Conservation (phyloP, 2,888 invertebrate species). For the Megaustenia siamemsis region DNA sequence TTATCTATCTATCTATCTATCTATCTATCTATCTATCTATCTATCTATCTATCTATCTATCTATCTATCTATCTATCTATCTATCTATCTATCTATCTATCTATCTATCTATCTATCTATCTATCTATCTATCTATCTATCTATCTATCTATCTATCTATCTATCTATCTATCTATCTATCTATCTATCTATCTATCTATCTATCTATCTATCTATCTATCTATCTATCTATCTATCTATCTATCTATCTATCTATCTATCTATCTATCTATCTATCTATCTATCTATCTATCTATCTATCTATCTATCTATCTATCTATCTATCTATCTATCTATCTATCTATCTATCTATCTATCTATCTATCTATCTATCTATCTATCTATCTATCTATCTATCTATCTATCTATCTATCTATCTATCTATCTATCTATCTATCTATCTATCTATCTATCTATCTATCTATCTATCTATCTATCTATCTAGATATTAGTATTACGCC, state of each 20-base stretch:
- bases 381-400: too few relatives aligned
- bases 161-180: conserved; percentile 2
- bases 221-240: conserved; percentile 18
- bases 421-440: too few relatives aligned
- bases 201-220: background rate
- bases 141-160: background rate
- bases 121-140: conserved; percentile 10
- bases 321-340: too few relatives aligned
- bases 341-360: too few relatives aligned
- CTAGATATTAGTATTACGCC: too few relatives aligned
- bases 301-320: too few relatives aligned
- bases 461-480: too few relatives aligned
- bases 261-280: conserved; percentile 1
- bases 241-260: conserved; percentile 20
- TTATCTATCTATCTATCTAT: too few relatives aligned
- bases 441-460: too few relatives aligned
- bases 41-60: conserved; percentile 2
- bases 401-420: too few relatives aligned
- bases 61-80: conserved; percentile 8
- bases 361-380: too few relatives aligned
- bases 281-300: too few relatives aligned
- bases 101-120: conserved; percentile 1
- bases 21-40: conserved; percentile 9
- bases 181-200: conserved; percentile 23
- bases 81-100: conserved; percentile 10